A percentile compares a stretch with the other conserved stretches of the same genome.
These are phyloP conservation scores for Cinara cedri DNA, from an alignment of 2,888 invertebrate species.

Conservation along the genomic window DNA sequence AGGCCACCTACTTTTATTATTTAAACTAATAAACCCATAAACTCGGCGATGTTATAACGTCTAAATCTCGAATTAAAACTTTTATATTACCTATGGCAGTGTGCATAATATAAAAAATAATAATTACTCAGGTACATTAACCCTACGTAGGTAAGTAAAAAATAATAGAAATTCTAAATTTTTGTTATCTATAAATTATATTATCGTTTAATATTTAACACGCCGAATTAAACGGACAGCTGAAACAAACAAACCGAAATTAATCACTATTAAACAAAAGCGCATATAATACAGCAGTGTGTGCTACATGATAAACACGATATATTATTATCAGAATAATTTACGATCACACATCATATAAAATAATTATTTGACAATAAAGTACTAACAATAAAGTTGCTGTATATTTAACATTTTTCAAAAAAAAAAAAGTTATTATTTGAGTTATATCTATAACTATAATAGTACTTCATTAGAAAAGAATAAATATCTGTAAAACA, in stretches of 20 bases:
- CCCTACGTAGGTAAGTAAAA: no score
- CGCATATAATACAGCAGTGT: not conserved
- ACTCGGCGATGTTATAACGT: no score
- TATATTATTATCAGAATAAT: conserved; percentile 7
- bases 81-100: no score
- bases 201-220: not conserved
- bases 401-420: not conserved
- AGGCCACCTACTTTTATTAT: no score
- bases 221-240: not conserved
- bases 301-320: not conserved
- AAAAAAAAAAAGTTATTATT: no score
- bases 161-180: no score
- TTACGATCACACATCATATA: not conserved
- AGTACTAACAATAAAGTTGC: not conserved
- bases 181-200: no score
- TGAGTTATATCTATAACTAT: not conserved
- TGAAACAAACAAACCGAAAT: not conserved
- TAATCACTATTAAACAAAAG: conserved; percentile 2
- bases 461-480: not conserved
- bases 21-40: no score
- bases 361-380: not conserved
- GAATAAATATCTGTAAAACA: not conserved
- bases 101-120: no score
- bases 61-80: no score
- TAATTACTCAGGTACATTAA: no score